These are phyloP conservation scores for Strix uralensis DNA, from an alignment of 2,113 vertebrate genomes.

Conservation along the genomic window DNA sequence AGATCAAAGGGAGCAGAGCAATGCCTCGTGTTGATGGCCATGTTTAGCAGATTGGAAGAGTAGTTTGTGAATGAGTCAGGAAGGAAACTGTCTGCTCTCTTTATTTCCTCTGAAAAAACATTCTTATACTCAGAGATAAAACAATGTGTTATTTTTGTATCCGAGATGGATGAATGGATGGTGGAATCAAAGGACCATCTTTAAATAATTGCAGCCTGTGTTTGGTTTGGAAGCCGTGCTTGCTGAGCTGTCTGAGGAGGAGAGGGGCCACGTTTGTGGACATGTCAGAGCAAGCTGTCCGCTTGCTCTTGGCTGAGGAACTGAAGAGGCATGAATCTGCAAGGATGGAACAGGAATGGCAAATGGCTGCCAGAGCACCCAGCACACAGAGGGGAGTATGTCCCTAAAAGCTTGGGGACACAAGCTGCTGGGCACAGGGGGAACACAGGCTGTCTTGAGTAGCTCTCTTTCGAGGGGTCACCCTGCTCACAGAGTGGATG, in stretches of 20 bases:
- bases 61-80: conserved; percentile 79
- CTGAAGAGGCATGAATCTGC: not conserved
- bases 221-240: conserved; percentile 66
- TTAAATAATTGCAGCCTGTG: conserved; percentile 66
- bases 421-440: not conserved
- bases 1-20: conserved; percentile 56
- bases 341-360: not conserved
- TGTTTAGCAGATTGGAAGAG: conserved; percentile 63
- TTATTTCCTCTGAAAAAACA: conserved; percentile 86
- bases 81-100: conserved; percentile 92
- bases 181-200: conserved; percentile 42
- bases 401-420: not conserved
- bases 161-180: conserved; percentile 62
- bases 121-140: conserved; percentile 76
- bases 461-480: not conserved
- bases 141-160: conserved; percentile 80
- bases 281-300: not conserved
- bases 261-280: not conserved
- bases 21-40: not conserved
- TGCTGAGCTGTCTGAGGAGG: not conserved
- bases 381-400: not conserved
- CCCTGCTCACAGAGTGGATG: accelerated
- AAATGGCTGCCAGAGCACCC: not conserved
- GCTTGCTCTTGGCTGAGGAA: not conserved
- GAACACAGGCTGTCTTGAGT: not conserved